phyloP scores from a whole-genome alignment of 2,888 invertebrate species.

The Melanotus villosus region DNA sequence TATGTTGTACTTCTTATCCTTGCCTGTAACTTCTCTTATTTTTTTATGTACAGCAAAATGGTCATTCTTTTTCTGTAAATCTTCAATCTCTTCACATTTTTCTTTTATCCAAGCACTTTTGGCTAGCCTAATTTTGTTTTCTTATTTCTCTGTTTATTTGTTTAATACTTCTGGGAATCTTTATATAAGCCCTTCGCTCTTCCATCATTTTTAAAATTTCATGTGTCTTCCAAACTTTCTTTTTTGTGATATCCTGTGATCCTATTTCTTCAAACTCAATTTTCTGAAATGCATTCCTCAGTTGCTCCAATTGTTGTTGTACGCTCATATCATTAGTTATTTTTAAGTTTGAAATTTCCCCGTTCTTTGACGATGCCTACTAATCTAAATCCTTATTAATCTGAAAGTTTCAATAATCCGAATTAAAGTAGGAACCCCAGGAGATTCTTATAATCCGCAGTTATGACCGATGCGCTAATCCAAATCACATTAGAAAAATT shows the following conservation, averaged over 20 bases:
- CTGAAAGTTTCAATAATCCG: no score
- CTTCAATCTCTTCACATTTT: neutral
- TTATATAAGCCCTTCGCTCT: neutral
- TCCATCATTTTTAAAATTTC: neutral
- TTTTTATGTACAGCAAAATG: neutral
- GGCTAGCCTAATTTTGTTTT: neutral
- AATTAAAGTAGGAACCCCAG: no score
- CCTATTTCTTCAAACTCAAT: neutral
- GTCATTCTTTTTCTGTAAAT: neutral
- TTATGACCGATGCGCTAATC: no score
- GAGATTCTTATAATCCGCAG: no score
- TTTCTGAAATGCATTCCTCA: neutral
- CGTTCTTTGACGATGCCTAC: no score
- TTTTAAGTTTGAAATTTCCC: no score
- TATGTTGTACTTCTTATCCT: neutral
- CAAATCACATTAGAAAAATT: no score
- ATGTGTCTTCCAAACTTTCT: neutral
- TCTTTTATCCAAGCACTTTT: neutral
- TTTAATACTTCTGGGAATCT: neutral
- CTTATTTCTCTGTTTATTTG: neutral
- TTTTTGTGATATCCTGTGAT: neutral
- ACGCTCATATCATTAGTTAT: no score
- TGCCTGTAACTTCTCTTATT: neutral
- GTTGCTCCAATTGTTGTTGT: no score
- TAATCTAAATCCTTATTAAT: no score